phyloP scores from a whole-genome alignment of 2,113 vertebrate genomes.

The Heliornis fulica region DNA sequence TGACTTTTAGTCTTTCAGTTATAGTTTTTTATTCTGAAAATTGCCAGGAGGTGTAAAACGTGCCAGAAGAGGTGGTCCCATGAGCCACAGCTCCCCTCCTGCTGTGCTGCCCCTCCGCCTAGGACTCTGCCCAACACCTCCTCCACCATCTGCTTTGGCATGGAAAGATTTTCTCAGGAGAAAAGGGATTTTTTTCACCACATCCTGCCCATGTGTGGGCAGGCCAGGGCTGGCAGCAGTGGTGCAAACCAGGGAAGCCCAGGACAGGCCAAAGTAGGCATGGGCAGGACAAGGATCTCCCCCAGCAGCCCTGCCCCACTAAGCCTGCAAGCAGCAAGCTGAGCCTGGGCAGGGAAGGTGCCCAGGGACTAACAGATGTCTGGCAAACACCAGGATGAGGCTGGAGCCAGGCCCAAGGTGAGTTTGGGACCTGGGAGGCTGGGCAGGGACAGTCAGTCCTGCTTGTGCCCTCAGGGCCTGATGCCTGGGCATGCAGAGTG shows the following conservation, averaged over 20 bases:
- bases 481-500: not conserved
- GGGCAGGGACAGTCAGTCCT: not conserved
- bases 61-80: not conserved
- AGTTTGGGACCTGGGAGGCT: accelerated
- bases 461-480: not conserved
- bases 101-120: not conserved
- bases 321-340: too few species aligned
- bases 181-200: not conserved
- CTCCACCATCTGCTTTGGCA: accelerated
- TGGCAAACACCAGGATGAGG: not conserved
- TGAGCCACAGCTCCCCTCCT: not conserved
- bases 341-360: not conserved
- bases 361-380: accelerated
- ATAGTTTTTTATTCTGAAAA: too few species aligned
- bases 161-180: not conserved
- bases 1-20: not conserved
- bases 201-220: accelerated
- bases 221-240: not conserved
- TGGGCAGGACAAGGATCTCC: too few species aligned
- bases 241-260: not conserved
- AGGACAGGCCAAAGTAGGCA: not conserved
- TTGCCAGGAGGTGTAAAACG: not conserved
- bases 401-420: not conserved
- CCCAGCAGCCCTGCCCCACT: not conserved
- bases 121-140: not conserved